Evolutionary conservation across 1,140 invertebrate genomes (phyloP).

Genomic region (Pachyrhynchus sulphureomaculatus): DNA sequence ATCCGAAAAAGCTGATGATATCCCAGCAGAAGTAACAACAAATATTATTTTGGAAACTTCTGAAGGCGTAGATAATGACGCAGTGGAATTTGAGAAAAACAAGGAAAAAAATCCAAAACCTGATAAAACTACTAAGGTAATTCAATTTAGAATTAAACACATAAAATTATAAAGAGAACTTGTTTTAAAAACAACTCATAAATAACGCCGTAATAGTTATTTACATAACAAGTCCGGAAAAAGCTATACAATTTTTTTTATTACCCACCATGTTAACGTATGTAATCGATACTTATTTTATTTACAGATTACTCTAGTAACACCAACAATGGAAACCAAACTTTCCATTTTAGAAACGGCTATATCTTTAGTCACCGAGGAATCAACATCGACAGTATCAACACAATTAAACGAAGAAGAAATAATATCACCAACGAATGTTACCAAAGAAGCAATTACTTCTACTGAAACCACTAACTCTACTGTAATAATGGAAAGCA

Average conservation of each 20-base stretch:
- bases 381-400: not conserved
- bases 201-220: too few species aligned
- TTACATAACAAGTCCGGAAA: too few species aligned
- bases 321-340: conserved; percentile 31
- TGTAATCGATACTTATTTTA: not conserved
- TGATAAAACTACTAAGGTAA: conserved; percentile 24
- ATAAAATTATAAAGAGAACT: not conserved
- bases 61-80: conserved; percentile 36
- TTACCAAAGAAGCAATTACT: not conserved
- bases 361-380: conserved; percentile 19
- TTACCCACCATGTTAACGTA: too few species aligned
- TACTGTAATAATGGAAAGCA: not conserved
- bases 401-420: not conserved
- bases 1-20: not conserved
- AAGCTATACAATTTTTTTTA: too few species aligned
- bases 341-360: conserved; percentile 19
- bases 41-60: conserved; percentile 20
- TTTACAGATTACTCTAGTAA: conserved; percentile 30
- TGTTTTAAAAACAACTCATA: too few species aligned
- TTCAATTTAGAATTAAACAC: not conserved
- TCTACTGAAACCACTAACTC: not conserved
- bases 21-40: conserved; percentile 26
- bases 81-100: conserved; percentile 45
- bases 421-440: conserved; percentile 9
- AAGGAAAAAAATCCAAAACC: conserved; percentile 43